These are phyloP conservation scores for Andrena bicolor DNA, from an alignment of 2,888 invertebrate genomes.

Conservation along the genomic window DNA sequence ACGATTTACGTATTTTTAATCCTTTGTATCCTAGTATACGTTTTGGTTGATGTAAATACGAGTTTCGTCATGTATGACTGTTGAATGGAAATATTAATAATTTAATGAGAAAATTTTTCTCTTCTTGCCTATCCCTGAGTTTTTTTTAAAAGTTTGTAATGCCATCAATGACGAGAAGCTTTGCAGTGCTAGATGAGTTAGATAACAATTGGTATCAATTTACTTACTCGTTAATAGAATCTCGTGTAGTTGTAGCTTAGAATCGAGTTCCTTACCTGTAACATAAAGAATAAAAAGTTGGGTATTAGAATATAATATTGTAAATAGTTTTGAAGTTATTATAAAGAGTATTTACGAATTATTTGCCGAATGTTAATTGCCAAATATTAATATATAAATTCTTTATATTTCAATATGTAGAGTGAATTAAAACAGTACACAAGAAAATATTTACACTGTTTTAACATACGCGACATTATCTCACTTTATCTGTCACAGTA, in stretches of 20 bases:
- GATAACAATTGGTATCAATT: not conserved
- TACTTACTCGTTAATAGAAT: slow-evolving; percentile 9
- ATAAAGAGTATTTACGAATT: not conserved
- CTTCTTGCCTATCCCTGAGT: not conserved
- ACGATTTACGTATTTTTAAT: too few relatives aligned
- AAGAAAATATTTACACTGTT: not conserved
- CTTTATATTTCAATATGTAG: too few relatives aligned
- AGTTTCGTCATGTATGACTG: too few relatives aligned
- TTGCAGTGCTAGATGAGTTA: not conserved
- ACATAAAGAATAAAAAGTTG: not conserved
- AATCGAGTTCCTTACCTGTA: slow-evolving; percentile 15
- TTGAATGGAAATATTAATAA: too few relatives aligned
- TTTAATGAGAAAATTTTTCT: too few relatives aligned
- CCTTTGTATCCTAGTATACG: too few relatives aligned
- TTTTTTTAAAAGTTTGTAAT: not conserved
- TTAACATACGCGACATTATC: not conserved
- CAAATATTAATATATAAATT: not conserved
- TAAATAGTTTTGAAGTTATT: not conserved
- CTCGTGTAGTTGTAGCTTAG: not conserved
- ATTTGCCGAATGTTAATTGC: not conserved
- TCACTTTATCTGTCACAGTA: too few relatives aligned
- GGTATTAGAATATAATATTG: not conserved
- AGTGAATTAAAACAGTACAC: too few relatives aligned
- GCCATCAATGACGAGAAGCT: not conserved
- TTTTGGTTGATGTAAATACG: too few relatives aligned